Evolutionary conservation across 2,888 invertebrate genomes (phyloP).

Genomic region (Mellilla xanthometata): DNA sequence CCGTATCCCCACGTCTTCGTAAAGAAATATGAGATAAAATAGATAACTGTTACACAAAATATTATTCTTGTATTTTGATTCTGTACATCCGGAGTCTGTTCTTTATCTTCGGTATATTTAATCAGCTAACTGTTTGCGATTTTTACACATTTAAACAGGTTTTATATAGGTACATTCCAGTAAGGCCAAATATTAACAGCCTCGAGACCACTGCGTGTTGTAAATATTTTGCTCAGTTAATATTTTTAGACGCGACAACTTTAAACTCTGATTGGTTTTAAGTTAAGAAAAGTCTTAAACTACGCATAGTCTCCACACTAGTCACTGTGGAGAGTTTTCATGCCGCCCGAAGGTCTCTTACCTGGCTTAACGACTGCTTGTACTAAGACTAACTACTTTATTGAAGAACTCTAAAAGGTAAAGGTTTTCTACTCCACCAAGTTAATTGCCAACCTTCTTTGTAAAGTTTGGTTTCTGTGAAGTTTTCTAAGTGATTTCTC

Average conservation of each 20-base stretch:
- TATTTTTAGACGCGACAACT: neutral
- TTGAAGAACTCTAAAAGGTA: constrained; percentile 5
- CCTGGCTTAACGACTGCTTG: too few relatives aligned
- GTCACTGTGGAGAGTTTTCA: too few relatives aligned
- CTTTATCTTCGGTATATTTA: constrained; percentile 1
- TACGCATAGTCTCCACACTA: too few relatives aligned
- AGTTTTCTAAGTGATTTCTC: constrained; percentile 49
- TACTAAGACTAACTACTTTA: neutral
- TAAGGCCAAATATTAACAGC: constrained; percentile 9
- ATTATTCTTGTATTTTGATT: too few relatives aligned
- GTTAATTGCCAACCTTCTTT: constrained; percentile 28
- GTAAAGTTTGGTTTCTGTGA: constrained; percentile 34
- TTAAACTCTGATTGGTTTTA: too few relatives aligned
- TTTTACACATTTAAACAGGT: constrained; percentile 3
- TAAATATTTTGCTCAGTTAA: constrained; percentile 16
- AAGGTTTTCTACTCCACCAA: constrained; percentile 16
- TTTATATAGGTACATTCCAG: constrained; percentile 13
- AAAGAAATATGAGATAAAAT: too few relatives aligned
- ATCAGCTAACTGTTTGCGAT: constrained; percentile 20
- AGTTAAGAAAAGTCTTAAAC: too few relatives aligned
- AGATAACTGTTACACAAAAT: too few relatives aligned
- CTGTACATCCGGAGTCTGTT: too few relatives aligned
- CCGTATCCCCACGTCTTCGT: too few relatives aligned
- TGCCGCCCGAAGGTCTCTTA: too few relatives aligned
- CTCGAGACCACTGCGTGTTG: constrained; percentile 7